Percentiles rank a stretch among this genome's conserved stretches.
phyloP scores from a whole-genome alignment of 2,888 invertebrate genomes.

The Allacma fusca region DNA sequence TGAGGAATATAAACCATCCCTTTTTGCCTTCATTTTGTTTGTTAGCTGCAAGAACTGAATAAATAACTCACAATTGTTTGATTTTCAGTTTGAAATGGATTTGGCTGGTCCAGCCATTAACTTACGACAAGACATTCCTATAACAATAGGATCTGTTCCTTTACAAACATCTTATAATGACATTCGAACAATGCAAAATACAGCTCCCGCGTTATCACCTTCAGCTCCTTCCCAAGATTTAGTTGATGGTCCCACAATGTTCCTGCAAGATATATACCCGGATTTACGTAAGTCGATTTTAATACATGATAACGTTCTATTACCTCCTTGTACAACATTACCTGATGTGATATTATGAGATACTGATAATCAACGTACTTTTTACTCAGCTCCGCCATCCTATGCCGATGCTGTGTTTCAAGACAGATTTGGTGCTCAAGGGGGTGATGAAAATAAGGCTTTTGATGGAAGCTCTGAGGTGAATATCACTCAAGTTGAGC shows the following conservation, averaged over 20 bases:
- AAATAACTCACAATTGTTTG: not conserved
- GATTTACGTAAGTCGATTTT: constrained; percentile 58
- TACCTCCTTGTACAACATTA: too few species aligned
- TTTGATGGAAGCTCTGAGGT: not conserved
- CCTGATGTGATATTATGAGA: too few species aligned
- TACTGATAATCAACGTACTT: too few species aligned
- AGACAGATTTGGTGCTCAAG: not conserved
- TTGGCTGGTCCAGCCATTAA: constrained; percentile 74
- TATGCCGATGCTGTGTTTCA: too few species aligned
- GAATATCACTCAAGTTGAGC: not conserved
- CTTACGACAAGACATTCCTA: constrained; percentile 72
- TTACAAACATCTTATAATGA: constrained; percentile 64
- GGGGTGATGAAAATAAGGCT: constrained; percentile 40
- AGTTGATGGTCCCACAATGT: constrained; percentile 42
- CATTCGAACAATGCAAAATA: constrained; percentile 12
- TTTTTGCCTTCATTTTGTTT: too few species aligned
- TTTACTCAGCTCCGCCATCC: too few species aligned
- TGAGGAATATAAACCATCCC: too few species aligned
- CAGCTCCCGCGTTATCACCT: constrained; percentile 18
- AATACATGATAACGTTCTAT: too few species aligned
- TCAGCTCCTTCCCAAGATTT: constrained; percentile 2
- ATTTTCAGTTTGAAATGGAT: constrained; percentile 69
- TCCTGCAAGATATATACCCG: constrained; percentile 46
- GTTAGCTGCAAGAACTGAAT: constrained; percentile 56
- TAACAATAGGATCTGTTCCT: constrained; percentile 80